These are phyloP conservation scores for Leucophenga montana DNA, from an alignment of 2,888 invertebrate genomes.

Conservation along the genomic window DNA sequence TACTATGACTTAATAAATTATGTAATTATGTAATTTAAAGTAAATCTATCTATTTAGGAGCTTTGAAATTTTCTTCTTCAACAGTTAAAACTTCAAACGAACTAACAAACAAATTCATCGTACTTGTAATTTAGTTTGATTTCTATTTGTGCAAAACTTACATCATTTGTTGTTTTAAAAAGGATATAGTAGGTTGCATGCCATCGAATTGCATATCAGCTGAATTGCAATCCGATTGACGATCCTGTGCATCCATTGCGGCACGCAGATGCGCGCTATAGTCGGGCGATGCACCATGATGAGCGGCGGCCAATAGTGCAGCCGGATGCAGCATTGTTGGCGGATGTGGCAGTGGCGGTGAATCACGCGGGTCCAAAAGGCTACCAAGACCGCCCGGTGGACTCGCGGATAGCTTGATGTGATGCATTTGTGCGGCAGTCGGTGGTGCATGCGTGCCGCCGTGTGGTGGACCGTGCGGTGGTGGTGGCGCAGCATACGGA, in stretches of 20 bases:
- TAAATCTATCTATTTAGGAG: too few relatives aligned
- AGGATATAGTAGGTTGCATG: constrained; percentile 96
- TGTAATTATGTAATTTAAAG: too few relatives aligned
- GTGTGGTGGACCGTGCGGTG: constrained; percentile 72
- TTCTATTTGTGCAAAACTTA: constrained; percentile 40
- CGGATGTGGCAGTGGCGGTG: constrained; percentile 88
- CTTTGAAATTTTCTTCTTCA: too few relatives aligned
- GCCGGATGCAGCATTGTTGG: constrained; percentile 90
- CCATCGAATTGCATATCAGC: constrained; percentile 93
- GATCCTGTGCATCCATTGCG: constrained; percentile 87
- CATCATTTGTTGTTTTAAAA: constrained; percentile 78
- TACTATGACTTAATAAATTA: too few relatives aligned
- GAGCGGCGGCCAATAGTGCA: constrained; percentile 86
- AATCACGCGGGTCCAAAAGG: constrained; percentile 81
- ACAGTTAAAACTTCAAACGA: too few relatives aligned
- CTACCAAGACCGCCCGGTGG: constrained; percentile 79
- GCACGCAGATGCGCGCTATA: constrained; percentile 81
- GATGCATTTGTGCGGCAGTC: constrained; percentile 72
- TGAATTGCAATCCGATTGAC: constrained; percentile 91
- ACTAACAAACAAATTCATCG: not conserved
- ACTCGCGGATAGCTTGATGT: constrained; percentile 72
- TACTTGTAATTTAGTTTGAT: not conserved
- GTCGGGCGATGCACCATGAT: constrained; percentile 87
- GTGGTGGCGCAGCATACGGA: constrained; percentile 73
- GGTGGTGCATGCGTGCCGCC: constrained; percentile 74